Evolutionary conservation across 2,113 vertebrate species (phyloP).

Genomic region (Diphyllodes magnificus): DNA sequence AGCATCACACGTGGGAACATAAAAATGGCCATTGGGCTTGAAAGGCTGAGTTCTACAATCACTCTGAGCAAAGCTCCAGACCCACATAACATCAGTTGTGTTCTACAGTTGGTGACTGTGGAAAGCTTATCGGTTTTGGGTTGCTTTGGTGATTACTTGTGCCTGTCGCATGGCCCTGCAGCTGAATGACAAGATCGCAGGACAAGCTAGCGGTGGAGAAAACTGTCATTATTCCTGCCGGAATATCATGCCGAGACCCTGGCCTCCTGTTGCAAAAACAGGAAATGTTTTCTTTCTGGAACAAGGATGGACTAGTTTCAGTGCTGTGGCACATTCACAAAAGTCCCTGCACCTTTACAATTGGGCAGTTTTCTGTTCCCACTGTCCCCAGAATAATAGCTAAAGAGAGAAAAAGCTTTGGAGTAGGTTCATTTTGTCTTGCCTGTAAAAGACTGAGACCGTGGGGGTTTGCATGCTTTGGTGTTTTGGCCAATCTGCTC

Average conservation of each 20-base stretch:
- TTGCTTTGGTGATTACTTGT: background rate
- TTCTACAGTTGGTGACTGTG: background rate
- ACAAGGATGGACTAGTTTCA: background rate
- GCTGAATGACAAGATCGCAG: background rate
- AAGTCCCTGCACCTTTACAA: background rate
- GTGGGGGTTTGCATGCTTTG: accelerated
- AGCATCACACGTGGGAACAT: accelerated
- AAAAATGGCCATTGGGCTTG: background rate
- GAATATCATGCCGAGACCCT: background rate
- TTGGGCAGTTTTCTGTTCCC: background rate
- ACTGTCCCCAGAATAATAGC: background rate
- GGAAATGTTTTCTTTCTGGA: background rate
- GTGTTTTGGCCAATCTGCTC: background rate
- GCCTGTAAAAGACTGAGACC: background rate
- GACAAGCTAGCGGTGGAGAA: background rate
- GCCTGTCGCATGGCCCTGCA: background rate
- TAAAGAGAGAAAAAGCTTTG: background rate
- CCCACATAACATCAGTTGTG: background rate
- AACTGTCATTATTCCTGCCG: background rate
- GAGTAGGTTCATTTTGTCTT: background rate
- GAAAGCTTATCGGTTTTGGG: accelerated
- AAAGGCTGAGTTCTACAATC: background rate
- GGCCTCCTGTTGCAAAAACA: background rate
- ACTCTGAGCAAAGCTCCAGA: background rate
- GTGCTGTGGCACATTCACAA: background rate